A percentile compares a stretch with the other conserved stretches of the same genome.
phyloP scores from a whole-genome alignment of 2,113 vertebrate species.

The Oryzias melastigma region DNA sequence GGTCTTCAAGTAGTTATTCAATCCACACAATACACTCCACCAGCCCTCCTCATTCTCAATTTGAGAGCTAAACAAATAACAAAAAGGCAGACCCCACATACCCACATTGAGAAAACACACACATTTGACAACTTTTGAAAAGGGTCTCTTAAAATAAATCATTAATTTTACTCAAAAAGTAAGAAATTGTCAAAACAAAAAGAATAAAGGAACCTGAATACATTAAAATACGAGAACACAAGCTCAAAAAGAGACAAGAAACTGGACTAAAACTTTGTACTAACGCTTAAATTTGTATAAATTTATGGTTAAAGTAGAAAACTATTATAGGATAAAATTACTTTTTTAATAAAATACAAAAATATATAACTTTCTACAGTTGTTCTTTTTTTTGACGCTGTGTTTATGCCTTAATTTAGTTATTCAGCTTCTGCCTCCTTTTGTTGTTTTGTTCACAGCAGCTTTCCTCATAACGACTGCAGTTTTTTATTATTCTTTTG shows the following conservation, averaged over 20 bases:
- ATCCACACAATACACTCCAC: constrained; percentile 34
- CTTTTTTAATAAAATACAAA: too few relatives aligned
- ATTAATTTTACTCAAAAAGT: too few relatives aligned
- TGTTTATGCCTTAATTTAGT: background rate
- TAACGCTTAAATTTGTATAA: too few relatives aligned
- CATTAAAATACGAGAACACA: too few relatives aligned
- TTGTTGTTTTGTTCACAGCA: constrained; percentile 14
- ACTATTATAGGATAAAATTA: too few relatives aligned
- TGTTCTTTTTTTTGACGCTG: background rate
- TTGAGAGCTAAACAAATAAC: constrained; percentile 17
- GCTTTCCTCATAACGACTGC: constrained; percentile 1
- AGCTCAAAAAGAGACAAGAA: too few relatives aligned
- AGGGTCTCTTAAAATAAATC: too few relatives aligned
- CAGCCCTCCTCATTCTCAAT: constrained; percentile 28
- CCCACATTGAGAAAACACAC: constrained; percentile 10
- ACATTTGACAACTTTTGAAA: background rate
- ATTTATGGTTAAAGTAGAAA: too few relatives aligned
- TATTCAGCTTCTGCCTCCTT: background rate
- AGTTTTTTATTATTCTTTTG: constrained; percentile 17
- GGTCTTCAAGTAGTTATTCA: constrained; percentile 55
- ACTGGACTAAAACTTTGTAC: too few relatives aligned
- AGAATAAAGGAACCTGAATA: too few relatives aligned
- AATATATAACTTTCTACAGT: background rate
- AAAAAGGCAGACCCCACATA: background rate
- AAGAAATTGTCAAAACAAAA: too few relatives aligned